Evolutionary conservation across 2,797 vertebrate genomes (phyloP).

Genomic region (Avahi laniger): DNA sequence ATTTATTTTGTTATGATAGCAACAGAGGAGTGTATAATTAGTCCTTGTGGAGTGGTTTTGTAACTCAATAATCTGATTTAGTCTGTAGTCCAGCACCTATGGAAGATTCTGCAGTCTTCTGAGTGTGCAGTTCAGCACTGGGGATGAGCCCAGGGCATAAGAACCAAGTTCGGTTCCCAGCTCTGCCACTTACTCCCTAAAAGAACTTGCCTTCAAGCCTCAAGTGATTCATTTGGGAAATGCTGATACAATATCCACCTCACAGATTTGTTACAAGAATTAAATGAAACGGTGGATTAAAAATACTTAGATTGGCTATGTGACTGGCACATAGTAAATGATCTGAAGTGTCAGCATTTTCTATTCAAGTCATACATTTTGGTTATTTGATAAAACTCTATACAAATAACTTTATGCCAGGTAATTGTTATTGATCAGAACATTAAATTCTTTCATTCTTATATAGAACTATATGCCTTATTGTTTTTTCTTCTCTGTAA

Average conservation of each 20-base stretch:
- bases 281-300: neutral
- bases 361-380: neutral
- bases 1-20: neutral
- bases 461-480: neutral
- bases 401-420: neutral
- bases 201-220: neutral
- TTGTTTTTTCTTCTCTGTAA: neutral
- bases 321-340: neutral
- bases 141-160: neutral
- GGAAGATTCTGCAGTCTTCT: neutral
- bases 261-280: too few species aligned
- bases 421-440: neutral
- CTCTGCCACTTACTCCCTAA: neutral
- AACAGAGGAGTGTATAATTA: neutral
- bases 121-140: neutral
- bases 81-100: neutral
- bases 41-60: neutral
- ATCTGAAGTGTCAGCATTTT: neutral
- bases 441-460: neutral
- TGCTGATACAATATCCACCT: neutral
- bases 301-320: neutral
- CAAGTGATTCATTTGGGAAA: neutral
- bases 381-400: neutral
- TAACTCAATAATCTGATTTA: neutral
- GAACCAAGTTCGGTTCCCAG: neutral